Evolutionary conservation across 37 sponge, comb jelly and placozoan species (phyloP).

Genomic region (Oopsacas minuta): DNA sequence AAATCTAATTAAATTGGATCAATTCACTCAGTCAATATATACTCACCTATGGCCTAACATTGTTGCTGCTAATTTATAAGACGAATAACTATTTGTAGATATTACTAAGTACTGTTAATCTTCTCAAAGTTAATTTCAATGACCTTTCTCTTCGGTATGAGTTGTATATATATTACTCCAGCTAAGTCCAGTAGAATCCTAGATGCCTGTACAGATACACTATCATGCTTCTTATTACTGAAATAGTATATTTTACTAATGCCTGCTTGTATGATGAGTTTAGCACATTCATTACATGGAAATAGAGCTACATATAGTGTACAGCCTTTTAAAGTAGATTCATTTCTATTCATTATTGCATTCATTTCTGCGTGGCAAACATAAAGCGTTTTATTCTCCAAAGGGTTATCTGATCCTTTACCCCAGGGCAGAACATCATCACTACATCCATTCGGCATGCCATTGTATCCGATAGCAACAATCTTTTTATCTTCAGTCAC

Average conservation of each 20-base stretch:
- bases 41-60: too few relatives aligned
- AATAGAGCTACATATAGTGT: conserved; percentile 80
- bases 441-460: conserved; percentile 95
- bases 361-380: conserved; percentile 99
- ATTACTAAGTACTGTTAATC: not conserved
- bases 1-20: too few relatives aligned
- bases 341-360: conserved; percentile 91
- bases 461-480: conserved; percentile 97
- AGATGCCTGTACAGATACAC: conserved; percentile 40
- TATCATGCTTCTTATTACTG: conserved; percentile 74
- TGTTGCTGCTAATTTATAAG: too few relatives aligned
- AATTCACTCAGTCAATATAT: too few relatives aligned
- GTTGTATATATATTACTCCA: conserved; percentile 49
- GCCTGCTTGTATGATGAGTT: conserved; percentile 83
- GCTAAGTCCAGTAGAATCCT: conserved; percentile 69
- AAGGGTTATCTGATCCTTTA: conserved; percentile 43
- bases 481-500: conserved; percentile 88
- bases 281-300: conserved; percentile 97
- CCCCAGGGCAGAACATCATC: conserved; percentile 91
- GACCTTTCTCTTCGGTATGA: conserved; percentile 27
- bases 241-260: conserved; percentile 45
- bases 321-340: conserved; percentile 77
- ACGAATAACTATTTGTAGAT: too few relatives aligned
- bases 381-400: conserved; percentile 90
- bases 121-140: conserved; percentile 23